Base-by-base conservation (phyloP, 1,140 invertebrate genomes). In the Choristoneura fumiferana region DNA sequence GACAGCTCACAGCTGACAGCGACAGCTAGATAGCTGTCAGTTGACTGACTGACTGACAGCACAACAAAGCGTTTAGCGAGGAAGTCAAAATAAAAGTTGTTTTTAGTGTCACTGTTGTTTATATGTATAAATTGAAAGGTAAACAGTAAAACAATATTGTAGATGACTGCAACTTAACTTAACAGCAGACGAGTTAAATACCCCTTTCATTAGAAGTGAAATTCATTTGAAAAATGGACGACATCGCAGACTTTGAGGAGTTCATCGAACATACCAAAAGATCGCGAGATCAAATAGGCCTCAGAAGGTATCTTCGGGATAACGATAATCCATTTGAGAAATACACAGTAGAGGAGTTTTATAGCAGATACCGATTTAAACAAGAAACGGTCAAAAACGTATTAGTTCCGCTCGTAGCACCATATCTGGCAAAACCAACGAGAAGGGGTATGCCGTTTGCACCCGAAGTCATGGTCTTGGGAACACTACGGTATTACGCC, bases 401-500 rank as follows among this genome's bases (percentile, higher is more conserved):
- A 14, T 54, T 62, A 54, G 34, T 62, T 8, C 60, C 60, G 13
- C 34, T 62, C 49, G n/a, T 62, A n/a, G 38, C 22, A n/a, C 36
- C 54, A 3, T 29, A 3, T 6, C 15, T 62, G 54, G 40, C 15
- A 8, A 60, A 53, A 54, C 17, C 55, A 40, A 18, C 55, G 9
- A 58, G 36, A 35, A 62, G 60, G 43, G 60, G 60, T n/a, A 40
- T 62, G 43, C 60, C 60, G 15, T 62, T 62, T 38, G 49, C 60
- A 14, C 55, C 60, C 9, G 55, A 62, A 58, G 54, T 62, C 38
- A 62, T 54, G 60, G 13, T 62, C 9, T 14, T 62, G 29, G 22
- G 54, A 34, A 54, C 60, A 12, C 58, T 62, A 36, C 60, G 60
- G 2, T 62, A 58, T 57, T 62, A 39, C 36, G 60, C 60, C 43